Percentiles rank a stretch among this genome's conserved stretches.
phyloP scores from a whole-genome alignment of 2,113 vertebrate species.

The Notothenia rossii region DNA sequence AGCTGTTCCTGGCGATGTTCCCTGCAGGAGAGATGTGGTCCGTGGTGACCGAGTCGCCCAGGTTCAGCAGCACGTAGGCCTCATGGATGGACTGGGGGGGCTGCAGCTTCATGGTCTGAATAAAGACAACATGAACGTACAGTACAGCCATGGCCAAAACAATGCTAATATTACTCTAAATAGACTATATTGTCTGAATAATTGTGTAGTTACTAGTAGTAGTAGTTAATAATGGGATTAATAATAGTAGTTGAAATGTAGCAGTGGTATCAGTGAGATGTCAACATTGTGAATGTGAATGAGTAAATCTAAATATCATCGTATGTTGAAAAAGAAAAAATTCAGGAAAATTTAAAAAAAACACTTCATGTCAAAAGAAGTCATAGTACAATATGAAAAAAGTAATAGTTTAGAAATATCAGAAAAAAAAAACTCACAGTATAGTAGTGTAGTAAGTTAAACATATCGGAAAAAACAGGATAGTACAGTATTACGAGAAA shows the following conservation, averaged over 20 bases:
- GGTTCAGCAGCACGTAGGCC: conserved; percentile 92
- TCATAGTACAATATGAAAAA: no score
- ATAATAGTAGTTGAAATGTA: neutral
- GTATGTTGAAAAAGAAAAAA: no score
- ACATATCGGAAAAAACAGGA: no score
- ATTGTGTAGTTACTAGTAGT: neutral
- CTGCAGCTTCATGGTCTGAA: conserved; percentile 88
- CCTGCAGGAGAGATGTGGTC: conserved; percentile 99
- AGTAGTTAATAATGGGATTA: neutral
- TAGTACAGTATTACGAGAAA: no score
- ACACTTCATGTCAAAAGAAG: no score
- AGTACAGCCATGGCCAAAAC: neutral
- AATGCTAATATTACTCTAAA: neutral
- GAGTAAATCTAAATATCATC: no score
- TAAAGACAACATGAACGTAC: neutral
- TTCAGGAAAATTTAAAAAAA: no score
- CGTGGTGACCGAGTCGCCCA: conserved; percentile 97
- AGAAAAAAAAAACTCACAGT: no score
- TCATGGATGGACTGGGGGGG: conserved; percentile 86
- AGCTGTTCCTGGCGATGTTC: conserved; percentile 95
- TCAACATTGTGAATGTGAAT: no score
- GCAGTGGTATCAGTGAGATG: neutral
- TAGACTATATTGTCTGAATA: neutral
- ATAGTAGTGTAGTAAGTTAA: no score
- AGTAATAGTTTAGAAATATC: no score